These are phyloP conservation scores for Myanophis thanlyinensis DNA, from an alignment of 2,113 vertebrate genomes.

Conservation along the genomic window DNA sequence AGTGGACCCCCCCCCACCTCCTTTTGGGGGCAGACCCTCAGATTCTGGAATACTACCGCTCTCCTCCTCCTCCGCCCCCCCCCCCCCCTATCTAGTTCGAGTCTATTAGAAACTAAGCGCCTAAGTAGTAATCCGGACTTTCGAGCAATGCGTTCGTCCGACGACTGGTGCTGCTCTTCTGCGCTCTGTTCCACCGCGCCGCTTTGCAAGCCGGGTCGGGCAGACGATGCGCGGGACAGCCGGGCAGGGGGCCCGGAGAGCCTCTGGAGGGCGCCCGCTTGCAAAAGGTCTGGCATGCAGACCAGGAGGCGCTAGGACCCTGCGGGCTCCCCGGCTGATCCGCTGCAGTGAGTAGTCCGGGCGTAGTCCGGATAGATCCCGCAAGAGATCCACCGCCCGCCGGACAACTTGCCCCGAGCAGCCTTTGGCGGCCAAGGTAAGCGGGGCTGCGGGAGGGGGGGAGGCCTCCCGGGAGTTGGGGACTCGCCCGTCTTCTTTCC, in stretches of 20 bases:
- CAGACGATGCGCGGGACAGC: not conserved
- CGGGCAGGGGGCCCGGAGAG: not conserved
- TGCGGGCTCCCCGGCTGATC: not conserved
- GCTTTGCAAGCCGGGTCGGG: not conserved
- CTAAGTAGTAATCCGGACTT: too few relatives aligned
- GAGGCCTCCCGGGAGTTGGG: not conserved
- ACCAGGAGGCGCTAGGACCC: constrained; percentile 3
- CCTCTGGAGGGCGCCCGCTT: not conserved
- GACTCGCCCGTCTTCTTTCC: not conserved
- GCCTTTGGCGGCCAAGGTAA: not conserved
- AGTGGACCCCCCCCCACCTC: too few relatives aligned
- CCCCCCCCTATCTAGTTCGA: too few relatives aligned
- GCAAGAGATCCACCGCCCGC: not conserved
- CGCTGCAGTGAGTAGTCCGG: constrained; percentile 15
- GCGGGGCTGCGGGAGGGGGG: not conserved
- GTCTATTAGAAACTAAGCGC: too few relatives aligned
- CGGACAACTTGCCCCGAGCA: not conserved
- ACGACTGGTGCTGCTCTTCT: not conserved
- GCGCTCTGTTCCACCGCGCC: not conserved
- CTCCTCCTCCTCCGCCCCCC: too few relatives aligned
- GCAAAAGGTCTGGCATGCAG: not conserved
- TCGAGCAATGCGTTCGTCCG: accelerated
- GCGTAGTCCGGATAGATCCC: constrained; percentile 12
- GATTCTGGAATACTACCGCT: too few relatives aligned
- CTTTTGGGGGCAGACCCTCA: too few relatives aligned